These are phyloP conservation scores for Poeciliopsis turrubarensis DNA, from an alignment of 2,113 vertebrate species.

Conservation along the genomic window DNA sequence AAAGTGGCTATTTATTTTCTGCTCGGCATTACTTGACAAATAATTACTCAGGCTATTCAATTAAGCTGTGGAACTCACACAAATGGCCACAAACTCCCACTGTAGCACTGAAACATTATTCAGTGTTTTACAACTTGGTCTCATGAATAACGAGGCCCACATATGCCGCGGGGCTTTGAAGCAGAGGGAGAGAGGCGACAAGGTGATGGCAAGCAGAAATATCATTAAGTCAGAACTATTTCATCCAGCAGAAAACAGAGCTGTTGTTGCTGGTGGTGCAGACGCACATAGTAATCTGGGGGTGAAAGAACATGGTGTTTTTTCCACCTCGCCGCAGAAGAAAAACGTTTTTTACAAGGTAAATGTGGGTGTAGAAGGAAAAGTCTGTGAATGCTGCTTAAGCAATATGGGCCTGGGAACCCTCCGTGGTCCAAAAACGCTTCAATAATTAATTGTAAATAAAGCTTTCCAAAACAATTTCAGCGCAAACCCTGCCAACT, in stretches of 20 bases:
- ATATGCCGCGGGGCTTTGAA: conserved; percentile 48
- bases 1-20: conserved; percentile 78
- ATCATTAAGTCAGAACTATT: conserved; percentile 61
- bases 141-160: conserved; percentile 58
- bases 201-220: conserved; percentile 67
- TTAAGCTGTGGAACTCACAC: conserved; percentile 62
- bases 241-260: conserved; percentile 62
- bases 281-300: conserved; percentile 67
- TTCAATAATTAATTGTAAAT: conserved; percentile 67
- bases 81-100: conserved; percentile 57
- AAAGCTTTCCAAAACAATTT: conserved; percentile 55
- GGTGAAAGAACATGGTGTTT: conserved; percentile 70
- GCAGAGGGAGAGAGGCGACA: conserved; percentile 50
- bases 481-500: conserved; percentile 38
- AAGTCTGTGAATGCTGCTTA: conserved; percentile 59
- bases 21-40: conserved; percentile 76
- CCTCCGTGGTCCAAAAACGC: conserved; percentile 20
- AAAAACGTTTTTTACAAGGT: conserved; percentile 74
- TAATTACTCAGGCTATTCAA: conserved; percentile 79
- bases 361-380: conserved; percentile 69
- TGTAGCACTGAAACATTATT: conserved; percentile 55
- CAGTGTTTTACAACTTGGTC: conserved; percentile 54
- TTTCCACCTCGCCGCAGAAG: conserved; percentile 48
- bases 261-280: conserved; percentile 64
- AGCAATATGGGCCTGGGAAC: conserved; percentile 63